phyloP scores from a whole-genome alignment of 2,888 invertebrate genomes.

The Diploptera punctata region DNA sequence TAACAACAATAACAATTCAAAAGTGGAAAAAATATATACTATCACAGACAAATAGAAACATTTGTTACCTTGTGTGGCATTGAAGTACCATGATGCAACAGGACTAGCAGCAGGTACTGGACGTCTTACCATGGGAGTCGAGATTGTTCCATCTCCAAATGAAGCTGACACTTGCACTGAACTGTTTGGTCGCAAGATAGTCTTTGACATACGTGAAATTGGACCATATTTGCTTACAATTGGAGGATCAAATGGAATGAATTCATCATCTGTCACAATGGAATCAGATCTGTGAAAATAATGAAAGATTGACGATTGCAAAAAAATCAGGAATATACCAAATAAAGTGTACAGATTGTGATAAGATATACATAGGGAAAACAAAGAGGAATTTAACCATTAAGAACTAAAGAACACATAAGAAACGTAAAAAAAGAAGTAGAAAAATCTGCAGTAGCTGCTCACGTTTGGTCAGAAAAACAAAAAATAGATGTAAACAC shows the following conservation, averaged over 20 bases:
- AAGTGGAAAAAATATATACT: too few species aligned
- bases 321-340: too few species aligned
- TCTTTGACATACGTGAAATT: slow-evolving; percentile 60
- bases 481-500: too few species aligned
- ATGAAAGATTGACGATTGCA: too few species aligned
- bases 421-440: too few species aligned
- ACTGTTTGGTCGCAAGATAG: slow-evolving; percentile 44
- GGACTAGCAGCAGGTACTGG: slow-evolving; percentile 60
- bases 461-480: too few species aligned
- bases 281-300: slow-evolving; percentile 58
- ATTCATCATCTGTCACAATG: slow-evolving; percentile 66
- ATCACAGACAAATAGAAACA: slow-evolving; percentile 4
- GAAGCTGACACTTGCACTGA: slow-evolving; percentile 47
- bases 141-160: slow-evolving; percentile 52
- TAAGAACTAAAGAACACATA: too few species aligned
- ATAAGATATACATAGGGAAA: too few species aligned
- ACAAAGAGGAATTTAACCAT: too few species aligned
- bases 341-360: too few species aligned
- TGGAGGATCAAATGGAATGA: slow-evolving; percentile 71
- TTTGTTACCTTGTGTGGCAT: slow-evolving; percentile 46
- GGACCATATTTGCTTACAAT: slow-evolving; percentile 73
- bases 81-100: slow-evolving; percentile 59
- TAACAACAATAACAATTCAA: too few species aligned
- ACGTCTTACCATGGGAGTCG: slow-evolving; percentile 52
- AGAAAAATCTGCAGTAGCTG: too few species aligned